Percentiles rank a stretch among this genome's conserved stretches.
Evolutionary conservation across 2,797 vertebrate species (phyloP).

Genomic region (Bovichtus diacanthus): DNA sequence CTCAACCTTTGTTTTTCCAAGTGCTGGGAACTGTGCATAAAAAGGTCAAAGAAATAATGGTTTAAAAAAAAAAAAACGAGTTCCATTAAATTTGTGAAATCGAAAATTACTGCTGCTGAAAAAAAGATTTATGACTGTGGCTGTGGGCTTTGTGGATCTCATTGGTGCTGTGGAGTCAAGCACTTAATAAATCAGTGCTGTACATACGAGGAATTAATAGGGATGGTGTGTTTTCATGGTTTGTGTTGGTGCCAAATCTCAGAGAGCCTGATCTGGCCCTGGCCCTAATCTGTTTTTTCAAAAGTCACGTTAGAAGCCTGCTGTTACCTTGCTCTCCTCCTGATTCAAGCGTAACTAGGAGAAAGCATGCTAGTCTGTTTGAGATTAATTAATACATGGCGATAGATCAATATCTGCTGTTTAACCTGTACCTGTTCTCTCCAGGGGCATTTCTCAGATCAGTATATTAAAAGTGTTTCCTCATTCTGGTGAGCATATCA

Average conservation of each 20-base stretch:
- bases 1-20: slow-evolving; percentile 85
- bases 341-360: slow-evolving; percentile 10
- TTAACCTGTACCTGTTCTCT: background rate
- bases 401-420: background rate
- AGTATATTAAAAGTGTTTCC: background rate
- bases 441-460: too few species aligned
- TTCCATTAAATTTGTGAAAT: slow-evolving; percentile 88
- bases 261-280: slow-evolving; percentile 68
- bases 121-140: slow-evolving; percentile 88
- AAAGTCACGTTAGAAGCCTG: slow-evolving; percentile 63
- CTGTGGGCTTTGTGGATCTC: slow-evolving; percentile 85
- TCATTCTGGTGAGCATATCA: background rate
- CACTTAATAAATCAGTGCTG: slow-evolving; percentile 91
- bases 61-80: slow-evolving; percentile 76
- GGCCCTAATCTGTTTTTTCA: slow-evolving; percentile 79
- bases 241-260: slow-evolving; percentile 78
- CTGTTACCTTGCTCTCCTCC: slow-evolving; percentile 1
- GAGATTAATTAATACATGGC: slow-evolving; percentile 8
- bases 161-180: slow-evolving; percentile 80
- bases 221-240: slow-evolving; percentile 76
- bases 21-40: slow-evolving; percentile 83
- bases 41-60: slow-evolving; percentile 85
- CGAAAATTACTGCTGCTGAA: slow-evolving; percentile 85
- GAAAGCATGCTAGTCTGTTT: background rate
- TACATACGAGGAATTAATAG: slow-evolving; percentile 80